A percentile compares a stretch with the other conserved stretches of the same genome.
Evolutionary conservation across 2,113 vertebrate species (phyloP).

Genomic region (Eira barbara): DNA sequence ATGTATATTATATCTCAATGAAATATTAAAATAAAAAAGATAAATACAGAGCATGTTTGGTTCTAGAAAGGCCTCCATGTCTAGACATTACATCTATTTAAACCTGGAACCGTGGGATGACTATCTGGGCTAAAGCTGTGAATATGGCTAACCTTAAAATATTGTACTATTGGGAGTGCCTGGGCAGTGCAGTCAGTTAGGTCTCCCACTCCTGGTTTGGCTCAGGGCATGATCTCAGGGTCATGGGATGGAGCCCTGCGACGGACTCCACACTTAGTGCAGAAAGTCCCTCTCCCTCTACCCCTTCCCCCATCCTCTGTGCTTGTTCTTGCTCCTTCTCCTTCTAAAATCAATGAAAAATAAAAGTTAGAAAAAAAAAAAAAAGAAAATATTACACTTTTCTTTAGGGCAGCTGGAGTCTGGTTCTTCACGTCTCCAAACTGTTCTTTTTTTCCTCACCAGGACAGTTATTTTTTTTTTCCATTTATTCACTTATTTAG

Average conservation of each 20-base stretch:
- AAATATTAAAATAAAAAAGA: background rate
- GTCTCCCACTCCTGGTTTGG: background rate
- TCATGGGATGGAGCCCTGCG: too few species aligned
- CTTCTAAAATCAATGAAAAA: background rate
- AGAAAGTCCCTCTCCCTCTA: background rate
- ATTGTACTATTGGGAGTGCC: background rate
- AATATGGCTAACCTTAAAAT: background rate
- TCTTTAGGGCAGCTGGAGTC: background rate
- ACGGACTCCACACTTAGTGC: background rate
- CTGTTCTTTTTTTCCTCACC: background rate
- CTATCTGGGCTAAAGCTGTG: background rate
- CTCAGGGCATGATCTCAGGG: too few species aligned
- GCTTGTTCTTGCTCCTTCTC: background rate
- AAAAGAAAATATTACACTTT: background rate
- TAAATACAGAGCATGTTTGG: background rate
- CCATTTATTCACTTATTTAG: background rate
- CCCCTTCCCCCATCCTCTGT: too few species aligned
- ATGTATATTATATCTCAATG: background rate
- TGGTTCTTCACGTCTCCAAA: background rate
- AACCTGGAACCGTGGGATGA: background rate
- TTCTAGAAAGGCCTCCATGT: background rate
- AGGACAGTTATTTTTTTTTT: background rate
- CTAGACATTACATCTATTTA: background rate
- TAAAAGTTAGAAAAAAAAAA: background rate
- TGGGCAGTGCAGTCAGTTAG: background rate